Base-by-base conservation (phyloP, 2,888 invertebrate genomes). In the Ophraella communa region DNA sequence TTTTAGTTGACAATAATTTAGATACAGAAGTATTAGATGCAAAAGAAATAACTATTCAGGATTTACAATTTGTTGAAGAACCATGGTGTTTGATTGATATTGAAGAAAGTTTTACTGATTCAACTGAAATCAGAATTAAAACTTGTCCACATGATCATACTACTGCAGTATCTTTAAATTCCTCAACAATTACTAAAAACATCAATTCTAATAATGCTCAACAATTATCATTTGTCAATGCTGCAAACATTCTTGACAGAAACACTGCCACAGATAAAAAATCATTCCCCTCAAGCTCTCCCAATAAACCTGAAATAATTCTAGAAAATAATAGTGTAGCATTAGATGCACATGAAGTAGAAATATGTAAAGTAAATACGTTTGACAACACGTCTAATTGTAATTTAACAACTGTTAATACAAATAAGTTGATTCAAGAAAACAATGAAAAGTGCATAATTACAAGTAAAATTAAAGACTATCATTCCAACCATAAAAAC, bases 11-110 rank as follows among this genome's bases (percentile, higher is more conserved):
- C 42, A 60, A 61, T 24, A 68, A 62, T 44, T 66, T 71, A 58
- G 72, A 71, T 64, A 64, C 64, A 57, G 70, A 68, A 58, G 65
- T 69, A 51, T 64, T 73, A 42, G 73, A 75, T 47, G 69, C 69
- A 30, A 64, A 61, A 21, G 71, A 74, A 58, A 66, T 70, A 14
- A 69, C 66, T 30, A 52, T 71, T 10, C 35, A 69, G 49, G 70
- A 70, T 56, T 55, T 69, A 27, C 27, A 71, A 39, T 64, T 64
- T 42, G 44, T 64, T 10, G 56, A 71, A 35, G 63, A 70, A 20
- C 70, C 72, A 4, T 74, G 72, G 72, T 54, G 68, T 49, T 53
- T 69, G 14, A 61, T 67, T 2, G 45, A 57, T 49, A 42, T 53
- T 7, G 62, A 68, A 55, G 61, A 62, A n/a, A 17, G 23, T 10